Evolutionary conservation across 2,113 vertebrate genomes (phyloP).

Genomic region (Ranitomeya variabilis): DNA sequence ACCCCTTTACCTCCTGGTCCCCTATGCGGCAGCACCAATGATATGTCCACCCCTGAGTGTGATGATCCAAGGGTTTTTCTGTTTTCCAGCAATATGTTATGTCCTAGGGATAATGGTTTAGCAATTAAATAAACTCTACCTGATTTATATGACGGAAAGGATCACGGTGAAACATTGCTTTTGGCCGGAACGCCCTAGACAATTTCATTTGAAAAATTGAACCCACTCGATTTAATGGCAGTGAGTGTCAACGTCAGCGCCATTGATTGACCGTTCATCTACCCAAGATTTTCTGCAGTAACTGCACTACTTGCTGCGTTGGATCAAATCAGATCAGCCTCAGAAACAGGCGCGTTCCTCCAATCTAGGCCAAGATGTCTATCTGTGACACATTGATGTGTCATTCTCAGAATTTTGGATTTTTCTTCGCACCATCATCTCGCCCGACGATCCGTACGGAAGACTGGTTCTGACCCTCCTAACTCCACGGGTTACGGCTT

Average conservation of each 20-base stretch:
- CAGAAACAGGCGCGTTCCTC: background rate
- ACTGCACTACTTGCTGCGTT: background rate
- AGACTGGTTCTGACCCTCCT: background rate
- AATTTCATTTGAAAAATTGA: background rate
- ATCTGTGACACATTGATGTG: background rate
- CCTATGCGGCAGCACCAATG: too few species aligned
- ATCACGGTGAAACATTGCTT: background rate
- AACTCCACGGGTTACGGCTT: background rate
- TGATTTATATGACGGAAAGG: background rate
- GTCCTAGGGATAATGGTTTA: background rate
- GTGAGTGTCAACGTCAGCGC: background rate
- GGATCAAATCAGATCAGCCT: conserved; percentile 16
- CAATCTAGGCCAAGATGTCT: conserved; percentile 24
- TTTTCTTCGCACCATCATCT: background rate
- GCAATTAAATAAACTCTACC: background rate
- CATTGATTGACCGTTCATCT: conserved; percentile 5
- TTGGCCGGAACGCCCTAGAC: background rate
- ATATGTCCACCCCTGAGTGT: too few species aligned
- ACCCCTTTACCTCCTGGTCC: too few species aligned
- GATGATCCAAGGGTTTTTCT: background rate
- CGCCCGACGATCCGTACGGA: background rate
- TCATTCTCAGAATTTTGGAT: background rate
- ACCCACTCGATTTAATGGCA: background rate
- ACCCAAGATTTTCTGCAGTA: conserved; percentile 2
- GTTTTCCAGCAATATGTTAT: background rate